Evolutionary conservation across 1,140 invertebrate species (phyloP), one percentile per base, ranked within the genome.

Genomic region (Steinernema feltiae): DNA sequence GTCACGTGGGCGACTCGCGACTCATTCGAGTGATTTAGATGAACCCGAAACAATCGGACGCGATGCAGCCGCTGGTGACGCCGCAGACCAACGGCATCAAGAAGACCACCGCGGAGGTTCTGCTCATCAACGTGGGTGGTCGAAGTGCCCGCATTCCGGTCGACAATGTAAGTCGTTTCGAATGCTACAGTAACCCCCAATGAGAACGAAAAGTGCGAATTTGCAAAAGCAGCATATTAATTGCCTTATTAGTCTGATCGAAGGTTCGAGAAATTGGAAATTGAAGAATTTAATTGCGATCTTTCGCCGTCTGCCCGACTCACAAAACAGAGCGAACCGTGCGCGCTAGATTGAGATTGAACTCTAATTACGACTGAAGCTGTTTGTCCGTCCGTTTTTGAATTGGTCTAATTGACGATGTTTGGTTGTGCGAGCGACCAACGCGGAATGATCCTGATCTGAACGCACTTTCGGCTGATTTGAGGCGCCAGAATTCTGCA

Each of bases 81-180:
- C 53, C 53, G 53, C 53, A 63, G 53, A 63, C 53, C 7, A 63
- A 63, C 53, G 53, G 53, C 2, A 63, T 63, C 53, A 63, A 63
- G 53, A 63, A 63, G 53, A 63, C 53, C 7, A 63, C 7, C 24
- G 12, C 15, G 2, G 53, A 63, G 53, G 53, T 63, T 7, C 53
- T 63, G 12, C 53, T 63, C 7, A 63, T 63, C 53, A 63, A 63
- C 53, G 53, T 63, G 53, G 53, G 53, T 15, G 53, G 53, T 21
- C 53, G 53, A 3, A 63, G 53, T 27, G 53, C 53, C 3, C 53
- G 53, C 12, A 7, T 63, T 63, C 53, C 53, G 15, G 53, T 63
- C 7, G 53, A 63, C 24, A 63, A 63, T 63, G 53, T 63, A 21
- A 63, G 53, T 63, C 15, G 2, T 27, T 15, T 63, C 12, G 53